These are phyloP conservation scores for Zygothrica quintamaculata DNA, from an alignment of 2,888 invertebrate genomes.

Conservation along the genomic window DNA sequence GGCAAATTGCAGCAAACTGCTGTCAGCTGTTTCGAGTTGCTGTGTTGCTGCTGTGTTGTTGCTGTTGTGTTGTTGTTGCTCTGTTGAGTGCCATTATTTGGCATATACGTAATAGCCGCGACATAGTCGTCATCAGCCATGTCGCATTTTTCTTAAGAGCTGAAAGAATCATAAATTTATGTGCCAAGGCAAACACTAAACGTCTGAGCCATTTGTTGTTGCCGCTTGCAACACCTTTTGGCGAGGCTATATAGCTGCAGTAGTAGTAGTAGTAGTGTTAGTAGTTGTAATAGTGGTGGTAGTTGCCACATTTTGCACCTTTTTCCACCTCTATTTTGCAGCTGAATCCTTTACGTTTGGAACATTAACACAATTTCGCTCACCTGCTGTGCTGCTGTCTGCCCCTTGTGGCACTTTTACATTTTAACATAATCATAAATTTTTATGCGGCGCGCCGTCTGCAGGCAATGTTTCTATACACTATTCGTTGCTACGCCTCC, in stretches of 20 bases:
- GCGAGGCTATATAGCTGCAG: no score
- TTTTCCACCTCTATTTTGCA: no score
- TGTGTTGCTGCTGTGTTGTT: slow-evolving; percentile 18
- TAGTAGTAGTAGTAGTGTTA: no score
- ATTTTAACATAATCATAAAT: slow-evolving; percentile 80
- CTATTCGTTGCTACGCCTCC: slow-evolving; percentile 5
- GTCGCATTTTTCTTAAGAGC: slow-evolving; percentile 68
- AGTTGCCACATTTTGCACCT: slow-evolving; percentile 5
- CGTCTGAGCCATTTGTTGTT: slow-evolving; percentile 34
- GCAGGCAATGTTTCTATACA: slow-evolving; percentile 52
- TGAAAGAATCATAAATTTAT: slow-evolving; percentile 73
- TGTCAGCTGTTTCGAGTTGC: slow-evolving; percentile 54
- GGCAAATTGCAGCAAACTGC: slow-evolving; percentile 59
- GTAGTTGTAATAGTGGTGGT: no score
- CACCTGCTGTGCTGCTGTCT: slow-evolving; percentile 64
- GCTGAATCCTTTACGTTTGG: slow-evolving; percentile 41
- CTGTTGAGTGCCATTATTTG: slow-evolving; percentile 63
- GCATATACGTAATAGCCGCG: slow-evolving; percentile 54
- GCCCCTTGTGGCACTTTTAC: slow-evolving; percentile 70
- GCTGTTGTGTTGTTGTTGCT: slow-evolving; percentile 28
- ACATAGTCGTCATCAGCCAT: slow-evolving; percentile 71
- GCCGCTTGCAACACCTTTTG: slow-evolving; percentile 31
- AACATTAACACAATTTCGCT: slow-evolving; percentile 76
- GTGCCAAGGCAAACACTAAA: slow-evolving; percentile 23
- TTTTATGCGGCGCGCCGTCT: slow-evolving; percentile 78